These are phyloP conservation scores for Heliconius congener DNA, from an alignment of 1,140 invertebrate genomes.

Conservation along the genomic window DNA sequence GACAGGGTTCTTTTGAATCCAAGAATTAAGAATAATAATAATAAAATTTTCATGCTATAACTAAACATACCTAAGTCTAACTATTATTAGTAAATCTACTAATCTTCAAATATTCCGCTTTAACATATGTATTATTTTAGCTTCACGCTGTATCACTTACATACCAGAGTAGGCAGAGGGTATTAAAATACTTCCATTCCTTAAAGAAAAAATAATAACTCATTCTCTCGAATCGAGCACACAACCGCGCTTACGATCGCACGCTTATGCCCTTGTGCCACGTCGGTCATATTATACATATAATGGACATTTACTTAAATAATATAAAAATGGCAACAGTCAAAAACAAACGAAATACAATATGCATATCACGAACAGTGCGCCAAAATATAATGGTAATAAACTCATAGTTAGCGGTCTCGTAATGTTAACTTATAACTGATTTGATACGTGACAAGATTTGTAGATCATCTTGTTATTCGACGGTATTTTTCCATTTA, in stretches of 20 bases:
- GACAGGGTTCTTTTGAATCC: no score
- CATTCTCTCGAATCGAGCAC: no score
- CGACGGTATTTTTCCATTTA: slow-evolving; percentile 19
- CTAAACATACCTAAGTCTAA: no score
- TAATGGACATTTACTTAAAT: not conserved
- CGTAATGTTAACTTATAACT: slow-evolving; percentile 20
- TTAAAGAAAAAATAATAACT: no score
- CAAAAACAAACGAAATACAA: not conserved
- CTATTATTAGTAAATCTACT: no score
- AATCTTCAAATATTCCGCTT: no score
- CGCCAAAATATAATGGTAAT: slow-evolving; percentile 9
- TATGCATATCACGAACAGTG: not conserved
- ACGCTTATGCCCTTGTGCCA: no score
- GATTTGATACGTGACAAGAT: slow-evolving; percentile 20
- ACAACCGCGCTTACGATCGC: no score
- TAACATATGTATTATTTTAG: no score
- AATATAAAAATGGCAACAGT: slow-evolving; percentile 1
- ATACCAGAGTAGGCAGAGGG: not conserved
- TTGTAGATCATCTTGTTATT: not conserved
- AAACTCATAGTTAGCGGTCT: not conserved
- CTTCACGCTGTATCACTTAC: not conserved
- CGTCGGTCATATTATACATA: no score
- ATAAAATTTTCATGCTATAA: no score
- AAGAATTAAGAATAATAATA: no score
- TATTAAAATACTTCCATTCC: not conserved